Percentiles rank a stretch among this genome's conserved stretches.
These are phyloP conservation scores for Xestia sexstrigata DNA, from an alignment of 2,888 invertebrate genomes.

Conservation along the genomic window DNA sequence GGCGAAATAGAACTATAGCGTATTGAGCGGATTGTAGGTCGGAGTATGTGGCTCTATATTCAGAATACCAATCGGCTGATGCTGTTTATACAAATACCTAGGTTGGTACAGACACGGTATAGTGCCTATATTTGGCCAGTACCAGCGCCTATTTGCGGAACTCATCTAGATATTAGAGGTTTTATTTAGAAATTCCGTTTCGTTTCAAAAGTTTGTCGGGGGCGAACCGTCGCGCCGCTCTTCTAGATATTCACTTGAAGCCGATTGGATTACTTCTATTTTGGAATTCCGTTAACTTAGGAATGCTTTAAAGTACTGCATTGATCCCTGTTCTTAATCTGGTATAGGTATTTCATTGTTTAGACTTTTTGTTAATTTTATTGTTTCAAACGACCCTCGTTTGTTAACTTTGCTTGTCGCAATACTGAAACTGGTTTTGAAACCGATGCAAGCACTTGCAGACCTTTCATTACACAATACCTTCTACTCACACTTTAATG, in stretches of 20 bases:
- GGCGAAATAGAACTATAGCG: not conserved
- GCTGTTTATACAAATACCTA: slow-evolving; percentile 23
- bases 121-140: slow-evolving; percentile 18
- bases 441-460: not conserved
- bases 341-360: not conserved
- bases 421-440: not conserved
- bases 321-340: not conserved
- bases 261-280: slow-evolving; percentile 66
- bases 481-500: not conserved
- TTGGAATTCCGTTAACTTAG: slow-evolving; percentile 26
- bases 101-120: not conserved
- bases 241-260: slow-evolving; percentile 56
- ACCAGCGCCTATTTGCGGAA: slow-evolving; percentile 50
- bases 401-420: not conserved
- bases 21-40: slow-evolving; percentile 9
- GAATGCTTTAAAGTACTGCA: slow-evolving; percentile 6
- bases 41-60: slow-evolving; percentile 11
- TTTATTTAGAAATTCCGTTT: slow-evolving; percentile 74
- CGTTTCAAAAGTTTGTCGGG: slow-evolving; percentile 68
- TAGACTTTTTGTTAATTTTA: not conserved
- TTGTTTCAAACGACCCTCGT: not conserved
- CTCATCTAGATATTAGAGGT: slow-evolving; percentile 59
- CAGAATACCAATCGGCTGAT: slow-evolving; percentile 38
- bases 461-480: not conserved
- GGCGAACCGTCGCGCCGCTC: slow-evolving; percentile 35